Evolutionary conservation across 1,140 invertebrate genomes (phyloP).

Genomic region (Hydropsyche tenuis): DNA sequence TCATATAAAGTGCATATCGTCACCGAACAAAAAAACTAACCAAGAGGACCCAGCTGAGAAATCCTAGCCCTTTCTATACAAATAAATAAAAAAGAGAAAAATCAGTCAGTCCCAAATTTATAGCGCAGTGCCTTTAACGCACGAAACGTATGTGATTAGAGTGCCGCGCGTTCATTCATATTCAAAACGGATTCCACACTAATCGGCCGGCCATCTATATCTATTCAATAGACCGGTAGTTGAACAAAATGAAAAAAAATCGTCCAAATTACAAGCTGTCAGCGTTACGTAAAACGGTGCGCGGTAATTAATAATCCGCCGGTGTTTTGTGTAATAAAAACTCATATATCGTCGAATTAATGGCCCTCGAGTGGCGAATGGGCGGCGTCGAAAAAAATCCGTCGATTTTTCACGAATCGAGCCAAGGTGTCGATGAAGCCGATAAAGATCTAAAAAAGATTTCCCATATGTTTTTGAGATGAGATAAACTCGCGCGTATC

Average conservation of each 20-base stretch:
- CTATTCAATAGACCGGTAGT: constrained; percentile 8
- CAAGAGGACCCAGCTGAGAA: no score
- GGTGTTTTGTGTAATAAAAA: constrained; percentile 17
- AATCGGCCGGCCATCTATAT: constrained; percentile 17
- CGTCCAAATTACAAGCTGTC: constrained; percentile 30
- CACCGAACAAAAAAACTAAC: no score
- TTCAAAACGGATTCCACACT: constrained; percentile 32
- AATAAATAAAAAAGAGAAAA: background rate
- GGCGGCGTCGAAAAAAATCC: no score
- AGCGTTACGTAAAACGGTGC: constrained; percentile 33
- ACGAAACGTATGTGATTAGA: constrained; percentile 23
- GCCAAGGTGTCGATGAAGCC: no score
- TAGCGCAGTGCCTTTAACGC: background rate
- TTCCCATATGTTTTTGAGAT: no score
- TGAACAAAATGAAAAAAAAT: constrained; percentile 15
- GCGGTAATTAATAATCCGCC: constrained; percentile 25
- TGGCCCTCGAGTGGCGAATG: constrained; percentile 4
- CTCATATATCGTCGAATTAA: constrained; percentile 32
- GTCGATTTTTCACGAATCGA: no score
- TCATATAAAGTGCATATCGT: no score
- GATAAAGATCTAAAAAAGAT: no score
- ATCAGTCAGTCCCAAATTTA: constrained; percentile 14
- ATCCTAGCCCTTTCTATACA: no score
- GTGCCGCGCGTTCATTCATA: constrained; percentile 26
- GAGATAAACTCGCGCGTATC: no score